Base-by-base conservation (phyloP, 2,797 vertebrate genomes). In the Aldrovandia affinis region DNA sequence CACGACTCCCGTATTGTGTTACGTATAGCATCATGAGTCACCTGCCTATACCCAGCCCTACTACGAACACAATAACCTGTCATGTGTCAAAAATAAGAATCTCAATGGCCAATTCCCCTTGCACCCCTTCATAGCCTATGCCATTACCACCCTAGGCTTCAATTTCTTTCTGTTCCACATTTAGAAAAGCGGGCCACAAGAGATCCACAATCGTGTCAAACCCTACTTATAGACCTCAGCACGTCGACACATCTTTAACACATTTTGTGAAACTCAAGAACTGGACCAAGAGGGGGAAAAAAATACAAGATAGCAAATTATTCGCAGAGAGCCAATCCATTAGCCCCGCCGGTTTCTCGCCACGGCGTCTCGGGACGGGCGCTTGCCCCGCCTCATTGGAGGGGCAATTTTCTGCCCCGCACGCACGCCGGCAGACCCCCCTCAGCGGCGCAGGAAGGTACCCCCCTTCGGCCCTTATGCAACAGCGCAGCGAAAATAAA, bases 401-500 rank as follows among this genome's bases (percentile, higher is more conserved):
- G 92, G 88, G 90, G 90, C 92, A 93, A 94, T 94, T 63, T 93
- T 93, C 80, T 88, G 85, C 87, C 93, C 89, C 78, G 89, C 93
- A 93, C 92, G 92, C 92, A 93, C 91, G 91, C 85, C 83, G 89
- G 93, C 12, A 93, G 92, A 22, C 20, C 39, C 91, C 91, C 88
- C 90, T 93, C 85, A 91, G 52, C 91, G 92, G 92, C 92, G 91
- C 89, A 92, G 87, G 86, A 90, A 94, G 93, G 94, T 91, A 90
- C 91, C 92, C 92, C 87, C 89, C n/a, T n/a, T n/a, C 91, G 89
- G 90, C 89, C 89, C 87, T 84, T 89, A 91, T 89, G 90, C 89
- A 93, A 92, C 90, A 91, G 93, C 89, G 85, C 88, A 91, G 89
- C 90, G 88, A 94, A 94, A 95, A 94, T 92, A 93, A 83, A 82